Percentiles rank a stretch among this genome's conserved stretches.
Conservation (phyloP, 1,140 invertebrate species). For the Colletes gigas region DNA sequence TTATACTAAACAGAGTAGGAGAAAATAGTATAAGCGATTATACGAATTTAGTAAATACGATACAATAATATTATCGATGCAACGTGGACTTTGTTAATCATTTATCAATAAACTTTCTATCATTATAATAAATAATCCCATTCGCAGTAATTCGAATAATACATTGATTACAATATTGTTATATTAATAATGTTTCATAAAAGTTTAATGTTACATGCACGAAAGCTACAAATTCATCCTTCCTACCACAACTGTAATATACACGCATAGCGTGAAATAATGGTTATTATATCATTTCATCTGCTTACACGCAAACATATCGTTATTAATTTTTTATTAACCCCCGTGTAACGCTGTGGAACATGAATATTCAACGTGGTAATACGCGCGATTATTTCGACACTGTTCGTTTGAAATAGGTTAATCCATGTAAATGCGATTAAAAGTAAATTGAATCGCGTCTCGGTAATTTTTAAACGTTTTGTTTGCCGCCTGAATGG, state of each 20-base stretch:
- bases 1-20: no score
- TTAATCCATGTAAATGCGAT: background rate
- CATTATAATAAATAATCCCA: background rate
- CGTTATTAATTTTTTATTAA: slow-evolving; percentile 13
- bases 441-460: background rate
- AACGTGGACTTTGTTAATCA: background rate
- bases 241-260: background rate
- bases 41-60: no score
- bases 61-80: no score
- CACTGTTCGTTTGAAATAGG: background rate
- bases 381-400: background rate
- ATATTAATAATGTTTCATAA: background rate
- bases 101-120: background rate
- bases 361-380: slow-evolving; percentile 16
- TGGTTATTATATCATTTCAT: background rate
- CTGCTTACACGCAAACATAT: background rate
- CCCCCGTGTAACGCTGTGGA: background rate
- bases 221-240: background rate
- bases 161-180: background rate
- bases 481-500: background rate
- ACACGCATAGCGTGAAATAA: background rate
- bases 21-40: no score
- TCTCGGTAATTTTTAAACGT: background rate
- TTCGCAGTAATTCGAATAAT: background rate
- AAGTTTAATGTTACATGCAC: background rate